Conservation (phyloP, 2,888 invertebrate genomes). For the Drosophila emarginata region DNA sequence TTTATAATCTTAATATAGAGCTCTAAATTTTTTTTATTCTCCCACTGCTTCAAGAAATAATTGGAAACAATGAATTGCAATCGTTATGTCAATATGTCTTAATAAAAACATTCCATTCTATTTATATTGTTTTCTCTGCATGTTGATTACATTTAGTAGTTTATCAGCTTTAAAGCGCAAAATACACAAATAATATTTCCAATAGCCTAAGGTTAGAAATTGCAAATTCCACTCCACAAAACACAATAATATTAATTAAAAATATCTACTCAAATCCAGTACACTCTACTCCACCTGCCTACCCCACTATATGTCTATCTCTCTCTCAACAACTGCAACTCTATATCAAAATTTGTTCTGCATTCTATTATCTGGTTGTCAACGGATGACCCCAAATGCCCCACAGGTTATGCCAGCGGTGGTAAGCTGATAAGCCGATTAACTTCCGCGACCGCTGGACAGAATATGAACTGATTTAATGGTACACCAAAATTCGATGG, state of each 20-base stretch:
- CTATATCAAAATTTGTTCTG: constrained; percentile 16
- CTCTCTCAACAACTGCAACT: background rate
- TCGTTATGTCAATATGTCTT: no score
- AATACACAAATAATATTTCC: constrained; percentile 1
- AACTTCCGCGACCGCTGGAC: constrained; percentile 51
- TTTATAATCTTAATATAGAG: no score
- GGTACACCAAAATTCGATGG: background rate
- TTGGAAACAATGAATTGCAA: background rate
- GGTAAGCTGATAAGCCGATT: constrained; percentile 77
- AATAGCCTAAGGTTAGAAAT: background rate
- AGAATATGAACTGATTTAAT: constrained; percentile 13
- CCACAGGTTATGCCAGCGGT: constrained; percentile 30
- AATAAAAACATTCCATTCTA: background rate
- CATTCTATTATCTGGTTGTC: constrained; percentile 48
- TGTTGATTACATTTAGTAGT: background rate
- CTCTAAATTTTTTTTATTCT: no score
- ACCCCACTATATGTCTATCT: no score
- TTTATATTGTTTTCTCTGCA: background rate
- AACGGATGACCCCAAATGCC: constrained; percentile 32
- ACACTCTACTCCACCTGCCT: background rate
- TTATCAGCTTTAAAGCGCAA: background rate
- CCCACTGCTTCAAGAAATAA: no score
- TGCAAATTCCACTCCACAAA: background rate
- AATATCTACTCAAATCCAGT: constrained; percentile 12
- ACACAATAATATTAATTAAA: background rate